Evolutionary conservation across 2,888 invertebrate genomes (phyloP), one percentile per base, ranked within the genome.

Genomic region (Lithophane semibrunnea): DNA sequence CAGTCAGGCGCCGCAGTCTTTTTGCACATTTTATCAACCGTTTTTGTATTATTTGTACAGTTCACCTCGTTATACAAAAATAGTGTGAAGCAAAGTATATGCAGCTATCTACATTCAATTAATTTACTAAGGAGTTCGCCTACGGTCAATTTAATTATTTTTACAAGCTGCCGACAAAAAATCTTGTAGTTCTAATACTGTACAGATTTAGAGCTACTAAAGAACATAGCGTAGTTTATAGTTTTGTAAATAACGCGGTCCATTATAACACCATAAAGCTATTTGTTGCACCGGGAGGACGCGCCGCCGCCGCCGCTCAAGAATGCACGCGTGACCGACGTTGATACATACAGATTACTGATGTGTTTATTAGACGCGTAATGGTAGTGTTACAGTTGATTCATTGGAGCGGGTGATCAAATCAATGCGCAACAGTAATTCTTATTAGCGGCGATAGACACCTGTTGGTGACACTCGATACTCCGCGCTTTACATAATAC

Each of bases 391-490:
- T 77, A 83, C 83, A 73, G 68, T 80, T 86, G 81, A 86, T 84
- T 86, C 79, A 85, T 77, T 82, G 60, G 68, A 82, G 79, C 84
- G 81, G 78, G 73, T 86, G 77, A 90, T 86, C 82, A 84, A 86
- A 89, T 89, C 85, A 89, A 89, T 89, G 88, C 75, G 79, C 86
- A 84, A 89, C 83, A 91, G 88, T 92, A 90, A 91, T 92, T 92
- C 87, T 91, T 91, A 93, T 92, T 92, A 92, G 87, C 85, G 79
- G 75, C 87, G 90, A 88, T 90, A 92, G 91, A 92, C 94, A 95
- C 94, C 94, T 94, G 95, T 92, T 90, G 88, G 86, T 85, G 94
- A 91, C 86, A 95, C 86, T 90, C 88, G 94, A 95, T 92, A 94
- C 91, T 84, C 85, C 83, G 88, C 91, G 90, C 90, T 93, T 94